Evolutionary conservation across 2,797 vertebrate species (phyloP).

Genomic region (Dryobates pubescens): DNA sequence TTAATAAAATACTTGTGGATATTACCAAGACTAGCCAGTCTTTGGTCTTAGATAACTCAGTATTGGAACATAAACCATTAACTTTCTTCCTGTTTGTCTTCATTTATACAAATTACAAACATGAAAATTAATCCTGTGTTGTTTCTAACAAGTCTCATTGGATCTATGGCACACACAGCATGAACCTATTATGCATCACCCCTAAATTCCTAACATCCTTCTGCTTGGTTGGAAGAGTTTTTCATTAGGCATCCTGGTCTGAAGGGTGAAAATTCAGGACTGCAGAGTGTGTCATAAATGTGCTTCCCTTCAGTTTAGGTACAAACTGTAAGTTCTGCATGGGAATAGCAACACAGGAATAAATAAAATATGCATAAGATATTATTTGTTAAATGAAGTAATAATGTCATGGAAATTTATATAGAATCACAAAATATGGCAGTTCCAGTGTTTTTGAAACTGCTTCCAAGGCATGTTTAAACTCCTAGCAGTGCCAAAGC

Average conservation of each 20-base stretch:
- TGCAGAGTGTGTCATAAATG: not conserved
- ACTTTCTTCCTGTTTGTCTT: not conserved
- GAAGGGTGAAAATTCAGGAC: not conserved
- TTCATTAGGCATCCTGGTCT: not conserved
- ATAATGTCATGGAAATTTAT: not conserved
- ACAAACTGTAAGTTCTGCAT: not conserved
- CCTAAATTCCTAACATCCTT: not conserved
- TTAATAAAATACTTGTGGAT: not conserved
- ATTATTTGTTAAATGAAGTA: not conserved
- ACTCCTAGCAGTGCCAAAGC: not conserved
- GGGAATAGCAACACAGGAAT: not conserved
- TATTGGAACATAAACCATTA: not conserved
- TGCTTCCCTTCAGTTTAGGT: not conserved
- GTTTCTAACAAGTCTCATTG: not conserved
- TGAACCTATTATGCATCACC: not conserved
- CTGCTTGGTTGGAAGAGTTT: not conserved
- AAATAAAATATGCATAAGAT: not conserved
- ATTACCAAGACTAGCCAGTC: not conserved
- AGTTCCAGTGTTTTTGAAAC: not conserved
- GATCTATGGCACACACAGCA: not conserved
- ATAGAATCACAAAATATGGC: not conserved
- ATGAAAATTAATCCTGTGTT: not conserved
- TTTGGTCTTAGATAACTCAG: not conserved
- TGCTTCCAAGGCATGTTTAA: not conserved
- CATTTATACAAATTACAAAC: not conserved